Conservation (phyloP, 2,797 vertebrate genomes). For the Sus cebifrons region DNA sequence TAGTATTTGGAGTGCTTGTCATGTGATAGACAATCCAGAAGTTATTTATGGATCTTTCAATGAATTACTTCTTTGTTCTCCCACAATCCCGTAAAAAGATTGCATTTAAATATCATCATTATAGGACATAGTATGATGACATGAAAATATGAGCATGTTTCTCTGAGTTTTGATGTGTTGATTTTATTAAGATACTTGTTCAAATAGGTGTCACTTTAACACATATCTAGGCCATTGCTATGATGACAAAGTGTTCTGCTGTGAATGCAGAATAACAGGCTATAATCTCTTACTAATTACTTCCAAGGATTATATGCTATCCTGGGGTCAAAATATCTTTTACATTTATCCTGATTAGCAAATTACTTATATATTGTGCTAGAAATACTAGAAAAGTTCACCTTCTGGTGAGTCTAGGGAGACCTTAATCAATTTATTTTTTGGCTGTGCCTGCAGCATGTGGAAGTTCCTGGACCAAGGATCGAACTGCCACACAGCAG, state of each 20-base stretch:
- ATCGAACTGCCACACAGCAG: too few relatives aligned
- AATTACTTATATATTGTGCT: slow-evolving; percentile 75
- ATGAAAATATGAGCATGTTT: background rate
- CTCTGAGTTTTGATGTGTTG: background rate
- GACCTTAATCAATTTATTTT: slow-evolving; percentile 77
- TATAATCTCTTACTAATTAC: slow-evolving; percentile 82
- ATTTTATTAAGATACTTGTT: slow-evolving; percentile 45
- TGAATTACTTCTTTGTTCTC: slow-evolving; percentile 28
- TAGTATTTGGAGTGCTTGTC: background rate
- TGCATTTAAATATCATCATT: background rate
- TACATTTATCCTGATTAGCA: slow-evolving; percentile 72
- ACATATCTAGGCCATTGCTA: slow-evolving; percentile 60
- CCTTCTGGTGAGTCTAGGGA: slow-evolving; percentile 35
- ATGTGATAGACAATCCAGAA: background rate
- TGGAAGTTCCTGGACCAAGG: too few relatives aligned
- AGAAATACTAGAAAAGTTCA: slow-evolving; percentile 67
- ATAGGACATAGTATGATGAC: background rate
- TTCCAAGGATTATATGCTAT: background rate
- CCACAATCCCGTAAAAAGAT: background rate
- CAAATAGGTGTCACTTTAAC: slow-evolving; percentile 48
- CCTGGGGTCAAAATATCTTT: slow-evolving; percentile 67
- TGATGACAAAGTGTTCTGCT: slow-evolving; percentile 71
- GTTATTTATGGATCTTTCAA: background rate
- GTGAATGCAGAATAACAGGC: slow-evolving; percentile 68
- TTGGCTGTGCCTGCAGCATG: too few relatives aligned